Base-by-base conservation (phyloP, 1,140 invertebrate species). In the Adoxophyes honmai region DNA sequence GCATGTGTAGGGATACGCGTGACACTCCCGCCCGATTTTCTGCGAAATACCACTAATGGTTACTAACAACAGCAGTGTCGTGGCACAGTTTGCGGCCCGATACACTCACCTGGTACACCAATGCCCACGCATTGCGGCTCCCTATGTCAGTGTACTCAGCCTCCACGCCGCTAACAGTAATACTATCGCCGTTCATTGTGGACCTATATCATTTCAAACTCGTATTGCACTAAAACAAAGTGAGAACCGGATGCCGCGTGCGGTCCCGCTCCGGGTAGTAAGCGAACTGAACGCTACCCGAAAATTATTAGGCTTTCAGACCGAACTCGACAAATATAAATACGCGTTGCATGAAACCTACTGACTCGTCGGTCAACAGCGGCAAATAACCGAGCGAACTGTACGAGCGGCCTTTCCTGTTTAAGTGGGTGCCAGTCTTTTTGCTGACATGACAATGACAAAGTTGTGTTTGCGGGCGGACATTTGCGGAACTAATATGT, bases 101-200 rank as follows among this genome's bases (percentile, higher is more conserved):
- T 62, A 66, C 60, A 77, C 78, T 75, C 89, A 95, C 94, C 92
- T 94, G 93, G 81, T 92, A 95, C 66, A 92, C 85, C 21, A 90
- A 77, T 42, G 90, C 71, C 94, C 94, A 95, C 57, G 90, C 91
- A 74, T 90, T 90, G 64, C 90, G 91, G 34, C 88, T 86, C 62
- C 91, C 91, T 73, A 94, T 91, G 66, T 93, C 91, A 61, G 90
- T 88, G 79, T 93, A 95, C 86, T 94, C 93, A 3, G 89, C 89
- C 86, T 94, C 93, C 59, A 95, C 89, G 74, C 90, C 91, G 62
- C 90, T 83, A 15, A 68, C 59, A 75, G 57, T 72, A 73, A 79
- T 79, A 64, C 75, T 83, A 54, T 73, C 66, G 39, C 69, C 69
- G 67, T 73, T 75, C 70, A 77, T 76, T 63, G 52, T 64, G 60